Evolutionary conservation across 1,140 invertebrate genomes (phyloP).

Genomic region (Dinothrombium tinctorium): DNA sequence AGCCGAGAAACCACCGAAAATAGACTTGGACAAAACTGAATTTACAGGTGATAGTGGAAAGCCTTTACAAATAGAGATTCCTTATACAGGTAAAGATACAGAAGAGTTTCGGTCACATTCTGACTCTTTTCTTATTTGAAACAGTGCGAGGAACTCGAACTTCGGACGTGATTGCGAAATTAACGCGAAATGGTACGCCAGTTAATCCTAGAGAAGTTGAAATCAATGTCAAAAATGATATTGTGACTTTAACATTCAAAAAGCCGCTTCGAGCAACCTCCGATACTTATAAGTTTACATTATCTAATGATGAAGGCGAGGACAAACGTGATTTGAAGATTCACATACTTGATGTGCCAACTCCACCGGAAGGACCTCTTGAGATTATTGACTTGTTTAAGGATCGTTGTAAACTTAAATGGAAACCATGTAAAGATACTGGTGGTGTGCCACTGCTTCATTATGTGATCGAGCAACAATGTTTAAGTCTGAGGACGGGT

Average conservation of each 20-base stretch:
- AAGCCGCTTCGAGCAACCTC: constrained; percentile 50
- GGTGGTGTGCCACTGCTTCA: constrained; percentile 69
- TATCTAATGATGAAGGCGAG: constrained; percentile 65
- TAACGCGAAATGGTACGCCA: constrained; percentile 64
- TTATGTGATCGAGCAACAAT: constrained; percentile 85
- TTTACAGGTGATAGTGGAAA: constrained; percentile 16
- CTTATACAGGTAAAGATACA: constrained; percentile 71
- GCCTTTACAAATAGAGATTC: constrained; percentile 33
- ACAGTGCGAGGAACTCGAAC: constrained; percentile 59
- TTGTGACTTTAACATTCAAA: constrained; percentile 65
- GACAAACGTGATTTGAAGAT: constrained; percentile 55
- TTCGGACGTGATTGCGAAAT: constrained; percentile 59
- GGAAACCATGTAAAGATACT: constrained; percentile 75
- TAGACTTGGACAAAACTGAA: constrained; percentile 20
- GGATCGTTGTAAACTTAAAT: constrained; percentile 66
- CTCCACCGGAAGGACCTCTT: constrained; percentile 53
- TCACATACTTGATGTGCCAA: constrained; percentile 45
- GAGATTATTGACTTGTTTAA: constrained; percentile 76
- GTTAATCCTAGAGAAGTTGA: constrained; percentile 53
- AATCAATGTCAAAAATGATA: constrained; percentile 62
- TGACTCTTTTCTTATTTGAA: not conserved
- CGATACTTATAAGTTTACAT: constrained; percentile 60
- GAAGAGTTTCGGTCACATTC: not conserved
- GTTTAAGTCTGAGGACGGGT: constrained; percentile 37
- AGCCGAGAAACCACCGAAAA: constrained; percentile 25